These are phyloP conservation scores for Sesia bembeciformis DNA, from an alignment of 2,888 invertebrate species.

Conservation along the genomic window DNA sequence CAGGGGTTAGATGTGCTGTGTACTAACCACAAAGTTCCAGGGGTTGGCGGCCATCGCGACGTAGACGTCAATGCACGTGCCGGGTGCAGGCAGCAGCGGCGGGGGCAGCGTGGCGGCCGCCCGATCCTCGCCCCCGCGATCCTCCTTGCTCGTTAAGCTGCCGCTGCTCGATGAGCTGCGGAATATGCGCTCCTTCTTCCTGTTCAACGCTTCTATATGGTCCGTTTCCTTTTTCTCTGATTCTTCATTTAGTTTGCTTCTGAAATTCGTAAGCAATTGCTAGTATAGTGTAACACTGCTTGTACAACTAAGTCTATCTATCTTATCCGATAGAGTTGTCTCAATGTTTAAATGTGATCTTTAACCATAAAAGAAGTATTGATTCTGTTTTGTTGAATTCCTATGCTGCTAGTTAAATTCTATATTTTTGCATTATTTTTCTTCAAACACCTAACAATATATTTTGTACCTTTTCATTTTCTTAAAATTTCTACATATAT, in stretches of 20 bases:
- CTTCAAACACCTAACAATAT: no score
- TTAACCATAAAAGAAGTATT: no score
- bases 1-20: neutral
- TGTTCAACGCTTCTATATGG: slow-evolving; percentile 49
- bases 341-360: no score
- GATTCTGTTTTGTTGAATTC: no score
- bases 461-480: no score
- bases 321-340: no score
- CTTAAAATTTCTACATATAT: no score
- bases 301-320: no score
- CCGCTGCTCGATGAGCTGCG: slow-evolving; percentile 28
- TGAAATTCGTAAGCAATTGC: neutral
- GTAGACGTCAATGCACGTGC: slow-evolving; percentile 79
- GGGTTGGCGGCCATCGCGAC: slow-evolving; percentile 86
- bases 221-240: slow-evolving; percentile 30
- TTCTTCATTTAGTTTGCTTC: slow-evolving; percentile 36
- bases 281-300: no score
- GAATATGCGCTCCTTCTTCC: slow-evolving; percentile 66
- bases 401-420: no score
- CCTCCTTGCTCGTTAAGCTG: neutral
- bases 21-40: slow-evolving; percentile 78
- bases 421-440: no score
- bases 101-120: slow-evolving; percentile 35
- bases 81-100: slow-evolving; percentile 52
- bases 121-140: slow-evolving; percentile 5